Evolutionary conservation across 2,888 invertebrate genomes (phyloP), one percentile per base, ranked within the genome.

Genomic region (Drosophila neotestacea): DNA sequence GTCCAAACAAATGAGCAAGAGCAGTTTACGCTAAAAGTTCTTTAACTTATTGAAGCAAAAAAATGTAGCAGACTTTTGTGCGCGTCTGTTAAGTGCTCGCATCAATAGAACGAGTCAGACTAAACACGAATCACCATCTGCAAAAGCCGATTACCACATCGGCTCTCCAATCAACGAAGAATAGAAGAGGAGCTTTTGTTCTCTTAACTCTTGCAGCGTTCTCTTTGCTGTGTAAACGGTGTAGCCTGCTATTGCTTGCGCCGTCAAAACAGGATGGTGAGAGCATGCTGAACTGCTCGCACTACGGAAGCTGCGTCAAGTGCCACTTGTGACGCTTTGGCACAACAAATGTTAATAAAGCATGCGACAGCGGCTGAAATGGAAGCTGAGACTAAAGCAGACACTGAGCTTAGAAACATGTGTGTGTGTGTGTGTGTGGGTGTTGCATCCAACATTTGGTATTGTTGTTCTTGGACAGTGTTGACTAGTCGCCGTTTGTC

Each of bases 181-280:
- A 27, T 11, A 22, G 16, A 6, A 30, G 9, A 7, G 6, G 41
- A 85, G 88, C 89, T 85, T 85, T 85, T 11, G 52, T 50, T 76
- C 89, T 85, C 82, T 89, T 88, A 44, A 32, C 13, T 11, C 28
- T 9, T 81, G 75, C 84, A 81, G 4, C 34, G 10, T 54, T 51
- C 85, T 85, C 85, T 85, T 88, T 6, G 30, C 5, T 55, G 83
- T 56, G 71, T 16, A 55, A 90, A 27, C 30, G 39, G 62, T 9
- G 38, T 9, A 5, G 76, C 55, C 59, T 54, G 76, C 56, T 88
- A 78, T 84, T 84, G 86, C 90, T 82, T 81, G 90, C 90, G 79
- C 75, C 62, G 88, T 67, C 74, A 79, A 73, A 81, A 60, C 28
- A 70, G 41, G 76, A 69, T 13, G 39, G 69, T 16, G n/a, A 48